Evolutionary conservation across 2,113 vertebrate genomes (phyloP).

Genomic region (Rallus limicola): DNA sequence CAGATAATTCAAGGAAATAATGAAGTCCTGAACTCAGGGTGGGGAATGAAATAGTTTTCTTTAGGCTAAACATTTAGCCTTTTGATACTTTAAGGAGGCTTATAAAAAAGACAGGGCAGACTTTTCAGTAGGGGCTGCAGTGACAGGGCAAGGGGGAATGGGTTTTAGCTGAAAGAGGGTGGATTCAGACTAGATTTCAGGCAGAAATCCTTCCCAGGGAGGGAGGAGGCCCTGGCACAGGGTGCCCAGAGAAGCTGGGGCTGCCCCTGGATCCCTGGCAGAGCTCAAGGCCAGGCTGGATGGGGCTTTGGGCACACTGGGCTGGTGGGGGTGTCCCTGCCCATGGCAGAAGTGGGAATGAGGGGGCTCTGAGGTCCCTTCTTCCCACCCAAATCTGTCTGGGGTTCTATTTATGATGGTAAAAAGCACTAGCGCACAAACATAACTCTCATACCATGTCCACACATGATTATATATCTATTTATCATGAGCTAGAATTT

Average conservation of each 20-base stretch:
- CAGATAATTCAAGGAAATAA: neutral
- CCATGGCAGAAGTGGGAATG: accelerated
- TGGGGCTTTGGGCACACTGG: neutral
- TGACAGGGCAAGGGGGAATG: accelerated
- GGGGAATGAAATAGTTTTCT: neutral
- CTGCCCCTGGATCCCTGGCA: neutral
- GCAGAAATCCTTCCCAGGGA: accelerated
- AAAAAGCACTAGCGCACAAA: neutral
- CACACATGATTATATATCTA: neutral
- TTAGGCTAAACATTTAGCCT: neutral
- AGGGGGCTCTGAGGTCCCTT: neutral
- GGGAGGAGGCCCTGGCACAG: accelerated
- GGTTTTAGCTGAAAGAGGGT: neutral
- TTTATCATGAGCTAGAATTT: neutral
- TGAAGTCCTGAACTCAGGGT: neutral
- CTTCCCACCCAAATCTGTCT: neutral
- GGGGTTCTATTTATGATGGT: neutral
- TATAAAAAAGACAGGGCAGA: neutral
- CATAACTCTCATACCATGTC: neutral
- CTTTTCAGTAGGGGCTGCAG: no score
- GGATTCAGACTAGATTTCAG: neutral
- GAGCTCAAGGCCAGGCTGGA: neutral
- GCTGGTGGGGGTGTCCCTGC: accelerated
- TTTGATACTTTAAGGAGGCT: neutral
- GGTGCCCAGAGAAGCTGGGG: no score